A percentile compares a stretch with the other conserved stretches of the same genome.
Evolutionary conservation across 2,113 vertebrate species (phyloP).

Genomic region (Chlorodrepanis virens): DNA sequence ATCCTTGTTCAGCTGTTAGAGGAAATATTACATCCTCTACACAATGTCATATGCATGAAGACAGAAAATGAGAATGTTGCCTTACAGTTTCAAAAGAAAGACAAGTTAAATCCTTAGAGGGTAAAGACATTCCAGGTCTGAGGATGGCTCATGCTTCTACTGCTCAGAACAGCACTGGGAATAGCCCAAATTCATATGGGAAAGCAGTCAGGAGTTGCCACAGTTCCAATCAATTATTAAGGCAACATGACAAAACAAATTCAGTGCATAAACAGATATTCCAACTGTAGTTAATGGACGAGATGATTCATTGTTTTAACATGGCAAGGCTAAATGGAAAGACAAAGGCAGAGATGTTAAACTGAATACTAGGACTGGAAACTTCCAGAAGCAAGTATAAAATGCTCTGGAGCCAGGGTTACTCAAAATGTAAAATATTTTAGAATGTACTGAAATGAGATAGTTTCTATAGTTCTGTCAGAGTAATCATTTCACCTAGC

Average conservation of each 20-base stretch:
- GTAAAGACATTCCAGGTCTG: neutral
- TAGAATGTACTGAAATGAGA: constrained; percentile 18
- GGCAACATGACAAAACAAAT: constrained; percentile 54
- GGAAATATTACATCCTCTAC: neutral
- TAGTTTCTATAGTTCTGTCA: constrained; percentile 26
- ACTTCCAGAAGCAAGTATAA: constrained; percentile 34
- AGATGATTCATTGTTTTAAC: constrained; percentile 65
- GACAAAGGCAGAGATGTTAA: constrained; percentile 1
- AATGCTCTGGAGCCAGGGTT: constrained; percentile 2
- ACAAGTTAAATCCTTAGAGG: neutral
- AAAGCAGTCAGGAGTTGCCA: constrained; percentile 49
- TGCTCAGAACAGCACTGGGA: constrained; percentile 6
- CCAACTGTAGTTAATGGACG: constrained; percentile 57
- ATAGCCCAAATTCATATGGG: constrained; percentile 30
- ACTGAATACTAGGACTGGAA: constrained; percentile 21
- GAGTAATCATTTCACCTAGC: constrained; percentile 47
- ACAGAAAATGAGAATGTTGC: neutral
- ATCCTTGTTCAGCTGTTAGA: neutral
- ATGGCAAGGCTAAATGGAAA: constrained; percentile 55
- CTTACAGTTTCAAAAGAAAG: neutral
- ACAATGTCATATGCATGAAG: neutral
- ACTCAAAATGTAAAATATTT: constrained; percentile 39
- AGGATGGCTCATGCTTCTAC: neutral
- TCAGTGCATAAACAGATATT: constrained; percentile 55
- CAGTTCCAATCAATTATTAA: constrained; percentile 57